Evolutionary conservation across 1,140 invertebrate genomes (phyloP).

Genomic region (Drosophila busckii): DNA sequence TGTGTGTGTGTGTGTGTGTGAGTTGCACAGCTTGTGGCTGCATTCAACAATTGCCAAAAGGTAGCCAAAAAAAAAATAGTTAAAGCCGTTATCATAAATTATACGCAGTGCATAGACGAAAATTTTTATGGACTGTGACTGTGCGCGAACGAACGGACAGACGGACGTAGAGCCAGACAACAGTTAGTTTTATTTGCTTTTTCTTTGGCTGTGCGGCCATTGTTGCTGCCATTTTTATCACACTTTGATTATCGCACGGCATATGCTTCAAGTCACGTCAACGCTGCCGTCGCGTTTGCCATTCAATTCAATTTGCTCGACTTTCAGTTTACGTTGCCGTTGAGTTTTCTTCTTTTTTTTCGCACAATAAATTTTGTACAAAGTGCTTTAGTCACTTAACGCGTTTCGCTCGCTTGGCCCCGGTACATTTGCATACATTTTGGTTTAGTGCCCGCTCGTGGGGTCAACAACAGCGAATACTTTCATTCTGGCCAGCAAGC

Average conservation of each 20-base stretch:
- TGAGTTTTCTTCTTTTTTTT: no score
- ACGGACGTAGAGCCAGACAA: neutral
- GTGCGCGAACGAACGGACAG: no score
- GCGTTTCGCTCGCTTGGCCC: constrained; percentile 1
- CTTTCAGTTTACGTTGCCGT: no score
- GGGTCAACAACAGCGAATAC: no score
- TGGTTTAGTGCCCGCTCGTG: no score
- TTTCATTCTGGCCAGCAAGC: neutral
- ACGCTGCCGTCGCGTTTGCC: constrained; percentile 31
- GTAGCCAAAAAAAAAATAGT: constrained; percentile 30
- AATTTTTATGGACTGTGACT: constrained; percentile 64
- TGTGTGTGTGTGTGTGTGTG: no score
- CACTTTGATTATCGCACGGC: constrained; percentile 65
- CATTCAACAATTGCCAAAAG: constrained; percentile 68
- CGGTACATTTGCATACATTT: constrained; percentile 2
- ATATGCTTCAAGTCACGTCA: constrained; percentile 65
- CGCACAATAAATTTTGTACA: constrained; percentile 61
- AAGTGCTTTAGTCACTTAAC: constrained; percentile 45
- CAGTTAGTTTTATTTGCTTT: constrained; percentile 1
- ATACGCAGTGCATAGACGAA: constrained; percentile 67
- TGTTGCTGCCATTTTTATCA: constrained; percentile 64
- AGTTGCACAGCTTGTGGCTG: constrained; percentile 53
- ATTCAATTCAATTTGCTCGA: constrained; percentile 63
- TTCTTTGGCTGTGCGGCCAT: constrained; percentile 19
- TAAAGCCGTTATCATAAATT: constrained; percentile 50